A percentile compares a stretch with the other conserved stretches of the same genome.
These are phyloP conservation scores for Mastomys coucha DNA, from an alignment of 2,113 vertebrate genomes.

Conservation along the genomic window DNA sequence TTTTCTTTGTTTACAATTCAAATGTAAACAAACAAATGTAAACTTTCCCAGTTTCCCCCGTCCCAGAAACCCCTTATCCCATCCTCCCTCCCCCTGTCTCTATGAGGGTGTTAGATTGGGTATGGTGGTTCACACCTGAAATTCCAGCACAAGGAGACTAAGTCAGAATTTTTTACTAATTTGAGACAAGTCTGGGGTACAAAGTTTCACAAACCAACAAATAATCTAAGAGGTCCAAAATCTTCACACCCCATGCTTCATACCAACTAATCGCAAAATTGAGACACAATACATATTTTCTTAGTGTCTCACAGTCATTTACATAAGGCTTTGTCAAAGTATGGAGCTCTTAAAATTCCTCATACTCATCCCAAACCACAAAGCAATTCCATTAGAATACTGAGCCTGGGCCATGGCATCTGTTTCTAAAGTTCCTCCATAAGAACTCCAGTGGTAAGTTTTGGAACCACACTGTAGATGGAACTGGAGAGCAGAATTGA, in stretches of 20 bases:
- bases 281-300: not conserved
- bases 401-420: not conserved
- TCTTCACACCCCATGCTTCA: no score
- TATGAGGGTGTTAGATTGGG: no score
- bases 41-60: no score
- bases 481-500: not conserved
- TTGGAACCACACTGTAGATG: not conserved
- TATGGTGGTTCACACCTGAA: not conserved
- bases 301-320: not conserved
- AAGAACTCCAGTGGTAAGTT: not conserved
- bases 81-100: no score
- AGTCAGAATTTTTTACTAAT: no score
- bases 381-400: not conserved
- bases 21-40: no score
- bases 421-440: not conserved
- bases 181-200: not conserved
- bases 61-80: no score
- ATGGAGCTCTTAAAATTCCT: not conserved
- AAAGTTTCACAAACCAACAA: not conserved
- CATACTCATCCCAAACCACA: not conserved
- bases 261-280: not conserved
- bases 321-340: not conserved
- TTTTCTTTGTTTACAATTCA: no score
- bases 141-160: not conserved
- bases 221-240: not conserved